Evolutionary conservation across 1,140 invertebrate genomes (phyloP).

Genomic region (Calliopsis andreniformis): DNA sequence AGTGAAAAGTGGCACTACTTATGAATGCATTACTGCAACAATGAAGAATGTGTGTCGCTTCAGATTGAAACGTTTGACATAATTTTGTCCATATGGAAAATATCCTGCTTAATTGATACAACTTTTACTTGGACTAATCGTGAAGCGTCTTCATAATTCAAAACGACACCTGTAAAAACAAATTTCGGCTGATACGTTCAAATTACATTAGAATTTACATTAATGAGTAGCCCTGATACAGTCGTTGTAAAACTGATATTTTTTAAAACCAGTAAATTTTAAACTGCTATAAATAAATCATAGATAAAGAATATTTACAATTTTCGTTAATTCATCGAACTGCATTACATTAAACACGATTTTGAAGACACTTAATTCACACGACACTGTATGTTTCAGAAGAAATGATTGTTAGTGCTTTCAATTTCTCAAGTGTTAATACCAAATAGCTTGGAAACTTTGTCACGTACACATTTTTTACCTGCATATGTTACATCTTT

Average conservation of each 20-base stretch:
- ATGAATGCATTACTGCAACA: background rate
- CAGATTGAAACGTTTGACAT: background rate
- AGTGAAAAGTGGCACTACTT: too few relatives aligned
- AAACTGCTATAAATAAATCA: background rate
- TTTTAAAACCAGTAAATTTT: background rate
- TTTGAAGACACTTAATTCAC: background rate
- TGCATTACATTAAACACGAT: conserved; percentile 17
- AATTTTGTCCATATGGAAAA: background rate
- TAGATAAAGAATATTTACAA: background rate
- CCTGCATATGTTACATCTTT: conserved; percentile 37
- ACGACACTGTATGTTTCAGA: background rate
- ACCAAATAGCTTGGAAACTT: background rate
- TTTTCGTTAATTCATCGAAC: background rate
- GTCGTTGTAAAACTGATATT: background rate
- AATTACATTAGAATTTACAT: conserved; percentile 1
- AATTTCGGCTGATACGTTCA: background rate
- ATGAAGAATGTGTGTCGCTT: background rate
- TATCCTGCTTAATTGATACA: background rate
- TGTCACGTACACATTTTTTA: background rate
- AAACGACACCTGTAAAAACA: background rate
- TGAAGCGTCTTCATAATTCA: too few relatives aligned
- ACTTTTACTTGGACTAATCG: background rate
- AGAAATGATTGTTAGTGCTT: conserved; percentile 20
- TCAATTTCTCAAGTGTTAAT: conserved; percentile 4
- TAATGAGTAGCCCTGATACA: background rate